phyloP scores from a whole-genome alignment of 30 jellyfish, hydroid and myxozoan genomes.

The Aurelia aurita region DNA sequence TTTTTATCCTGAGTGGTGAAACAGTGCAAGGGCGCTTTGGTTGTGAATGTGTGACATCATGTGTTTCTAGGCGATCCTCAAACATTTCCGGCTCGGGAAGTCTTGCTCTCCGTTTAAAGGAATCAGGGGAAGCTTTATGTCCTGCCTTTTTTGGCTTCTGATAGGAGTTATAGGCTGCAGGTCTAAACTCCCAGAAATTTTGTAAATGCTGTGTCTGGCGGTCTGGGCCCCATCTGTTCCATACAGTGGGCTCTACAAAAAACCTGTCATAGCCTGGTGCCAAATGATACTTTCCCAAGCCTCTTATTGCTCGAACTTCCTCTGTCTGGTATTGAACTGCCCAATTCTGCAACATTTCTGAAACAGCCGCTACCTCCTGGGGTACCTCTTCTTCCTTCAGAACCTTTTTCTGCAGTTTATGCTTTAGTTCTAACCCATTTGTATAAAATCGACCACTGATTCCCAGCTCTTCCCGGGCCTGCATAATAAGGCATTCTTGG shows the following conservation, averaged over 20 bases:
- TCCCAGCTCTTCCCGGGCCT: conserved; percentile 18
- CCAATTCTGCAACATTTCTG: background rate
- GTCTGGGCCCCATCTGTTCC: conserved; percentile 16
- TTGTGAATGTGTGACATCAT: no score
- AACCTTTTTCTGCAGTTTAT: no score
- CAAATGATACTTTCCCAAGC: conserved; percentile 14
- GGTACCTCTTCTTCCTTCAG: no score
- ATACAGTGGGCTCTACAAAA: conserved; percentile 23
- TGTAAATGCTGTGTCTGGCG: background rate
- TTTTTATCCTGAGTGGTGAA: no score
- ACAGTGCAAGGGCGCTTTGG: no score
- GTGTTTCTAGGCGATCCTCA: background rate
- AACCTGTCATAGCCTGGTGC: conserved; percentile 17
- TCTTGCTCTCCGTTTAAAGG: conserved; percentile 1
- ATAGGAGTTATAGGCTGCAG: background rate
- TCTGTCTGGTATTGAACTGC: conserved; percentile 18
- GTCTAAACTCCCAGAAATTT: background rate
- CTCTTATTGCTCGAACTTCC: conserved; percentile 36
- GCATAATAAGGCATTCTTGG: background rate
- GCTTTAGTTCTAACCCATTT: background rate
- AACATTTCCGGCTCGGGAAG: conserved; percentile 11
- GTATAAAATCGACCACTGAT: conserved; percentile 40
- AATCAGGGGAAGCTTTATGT: background rate
- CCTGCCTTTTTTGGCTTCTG: conserved; percentile 2
- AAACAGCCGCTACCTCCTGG: no score